phyloP scores from a whole-genome alignment of 2,888 invertebrate species.

The Melolontha melolontha region DNA sequence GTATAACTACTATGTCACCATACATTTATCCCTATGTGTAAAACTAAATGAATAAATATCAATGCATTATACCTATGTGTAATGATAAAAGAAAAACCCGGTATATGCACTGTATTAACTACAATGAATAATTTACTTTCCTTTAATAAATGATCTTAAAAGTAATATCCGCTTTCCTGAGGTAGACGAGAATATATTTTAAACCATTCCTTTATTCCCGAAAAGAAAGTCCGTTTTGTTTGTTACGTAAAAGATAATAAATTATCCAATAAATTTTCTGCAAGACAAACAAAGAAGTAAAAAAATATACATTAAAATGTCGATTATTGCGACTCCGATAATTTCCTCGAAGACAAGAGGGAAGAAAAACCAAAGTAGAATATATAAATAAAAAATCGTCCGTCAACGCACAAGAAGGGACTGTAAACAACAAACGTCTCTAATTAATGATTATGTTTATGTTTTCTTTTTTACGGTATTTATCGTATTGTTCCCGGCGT shows the following conservation, averaged over 20 bases:
- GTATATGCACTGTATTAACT: too few species aligned
- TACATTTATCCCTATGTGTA: too few species aligned
- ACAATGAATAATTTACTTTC: too few species aligned
- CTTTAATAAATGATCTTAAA: too few species aligned
- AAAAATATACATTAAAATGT: conserved; percentile 26
- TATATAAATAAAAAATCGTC: conserved; percentile 8
- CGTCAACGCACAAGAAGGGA: background rate
- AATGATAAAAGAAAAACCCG: too few species aligned
- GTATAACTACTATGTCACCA: too few species aligned
- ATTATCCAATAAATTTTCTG: conserved; percentile 30
- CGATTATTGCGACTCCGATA: conserved; percentile 22
- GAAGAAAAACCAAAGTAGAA: conserved; percentile 17
- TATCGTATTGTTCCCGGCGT: conserved; percentile 16
- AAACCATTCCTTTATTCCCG: too few species aligned
- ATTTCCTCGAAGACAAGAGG: conserved; percentile 10
- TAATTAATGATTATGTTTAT: conserved; percentile 38
- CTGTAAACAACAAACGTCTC: conserved; percentile 20
- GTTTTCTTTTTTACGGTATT: conserved; percentile 30
- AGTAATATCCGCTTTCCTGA: too few species aligned
- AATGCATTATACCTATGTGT: too few species aligned
- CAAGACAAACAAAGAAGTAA: background rate
- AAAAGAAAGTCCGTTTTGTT: too few species aligned
- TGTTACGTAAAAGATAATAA: conserved; percentile 12
- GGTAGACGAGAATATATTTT: too few species aligned
- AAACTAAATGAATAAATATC: too few species aligned